A percentile compares a stretch with the other conserved stretches of the same genome.
These are phyloP conservation scores for Epistrophe grossulariae DNA, from an alignment of 2,888 invertebrate genomes.

Conservation along the genomic window DNA sequence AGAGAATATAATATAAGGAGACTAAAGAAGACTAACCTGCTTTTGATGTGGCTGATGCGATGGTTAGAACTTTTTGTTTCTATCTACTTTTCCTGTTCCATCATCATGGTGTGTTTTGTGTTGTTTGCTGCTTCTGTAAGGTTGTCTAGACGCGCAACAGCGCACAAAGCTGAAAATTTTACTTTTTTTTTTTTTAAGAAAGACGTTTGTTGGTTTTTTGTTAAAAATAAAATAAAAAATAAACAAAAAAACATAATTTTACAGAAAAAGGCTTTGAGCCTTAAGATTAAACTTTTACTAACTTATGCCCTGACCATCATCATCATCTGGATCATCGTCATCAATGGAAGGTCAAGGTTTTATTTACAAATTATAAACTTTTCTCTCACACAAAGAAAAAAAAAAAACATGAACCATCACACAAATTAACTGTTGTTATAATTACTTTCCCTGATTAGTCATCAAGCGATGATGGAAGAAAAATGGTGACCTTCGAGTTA, in stretches of 20 bases:
- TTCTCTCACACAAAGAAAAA: neutral
- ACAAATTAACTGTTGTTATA: slow-evolving; percentile 38
- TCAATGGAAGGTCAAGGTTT: slow-evolving; percentile 56
- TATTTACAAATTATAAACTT: slow-evolving; percentile 22
- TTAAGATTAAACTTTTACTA: slow-evolving; percentile 27
- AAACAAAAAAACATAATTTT: neutral
- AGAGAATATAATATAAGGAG: neutral
- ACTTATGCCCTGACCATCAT: slow-evolving; percentile 4
- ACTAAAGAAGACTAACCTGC: slow-evolving; percentile 32
- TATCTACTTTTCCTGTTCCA: slow-evolving; percentile 23
- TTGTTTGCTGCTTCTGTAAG: slow-evolving; percentile 22
- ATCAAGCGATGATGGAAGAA: neutral
- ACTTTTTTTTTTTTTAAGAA: slow-evolving; percentile 38
- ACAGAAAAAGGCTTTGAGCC: slow-evolving; percentile 8
- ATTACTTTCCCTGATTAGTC: slow-evolving; percentile 33
- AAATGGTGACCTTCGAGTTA: neutral
- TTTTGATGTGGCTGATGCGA: slow-evolving; percentile 71
- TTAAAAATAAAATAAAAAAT: neutral
- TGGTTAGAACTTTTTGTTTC: slow-evolving; percentile 33
- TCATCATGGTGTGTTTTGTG: slow-evolving; percentile 24
- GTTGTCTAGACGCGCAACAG: slow-evolving; percentile 54
- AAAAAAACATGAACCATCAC: neutral
- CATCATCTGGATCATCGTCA: too few species aligned
- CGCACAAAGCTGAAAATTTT: slow-evolving; percentile 26
- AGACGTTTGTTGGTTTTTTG: neutral